Base-by-base conservation (phyloP, 2,797 vertebrate species). In the Acanthurus leucopareius region DNA sequence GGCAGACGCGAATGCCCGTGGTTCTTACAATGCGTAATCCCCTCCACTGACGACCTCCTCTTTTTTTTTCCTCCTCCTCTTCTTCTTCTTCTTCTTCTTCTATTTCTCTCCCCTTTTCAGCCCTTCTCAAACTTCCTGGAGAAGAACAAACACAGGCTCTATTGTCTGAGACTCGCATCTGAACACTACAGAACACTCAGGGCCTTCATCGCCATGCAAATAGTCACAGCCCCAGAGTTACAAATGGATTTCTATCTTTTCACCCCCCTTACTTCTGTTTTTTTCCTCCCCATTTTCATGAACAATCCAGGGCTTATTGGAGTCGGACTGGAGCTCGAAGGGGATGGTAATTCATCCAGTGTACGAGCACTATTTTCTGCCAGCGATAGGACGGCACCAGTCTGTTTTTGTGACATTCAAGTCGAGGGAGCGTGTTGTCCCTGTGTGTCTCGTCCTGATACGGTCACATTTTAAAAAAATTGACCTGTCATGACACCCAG, bases 101-200 rank as follows among this genome's bases (percentile, higher is more conserved):
- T 62, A 85, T 87, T 91, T 85, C 77, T 89, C 92, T 57, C 66
- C 83, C 78, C 57, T 76, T 64, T 85, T 73, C 80, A 79, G 80
- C 76, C 83, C 75, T 92, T 82, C 84, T 93, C 87, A 92, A 92
- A 91, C 92, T 94, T 94, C 91, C 93, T 82, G 89, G 87, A 91
- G 91, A 95, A 94, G 94, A 96, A 92, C 77, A 96, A 96, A 98
- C 97, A 99, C 95, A 96, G 95, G 91, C 88, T 86, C 95, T 96
- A 97, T 98, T 99, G 97, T 99, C 92, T 80, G 75, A 87, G 92
- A 90, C 88, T 91, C 93, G 87, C 93, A 94, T 95, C 94, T 95
- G 87, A 96, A 86, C 86, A 77, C 89, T 91, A 91, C 93, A 91
- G 95, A 95, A 96, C 94, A 90, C 93, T 94, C 91, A 73, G 79